These are phyloP conservation scores for Lasiurus cinereus DNA, from an alignment of 2,113 vertebrate genomes.

Conservation along the genomic window DNA sequence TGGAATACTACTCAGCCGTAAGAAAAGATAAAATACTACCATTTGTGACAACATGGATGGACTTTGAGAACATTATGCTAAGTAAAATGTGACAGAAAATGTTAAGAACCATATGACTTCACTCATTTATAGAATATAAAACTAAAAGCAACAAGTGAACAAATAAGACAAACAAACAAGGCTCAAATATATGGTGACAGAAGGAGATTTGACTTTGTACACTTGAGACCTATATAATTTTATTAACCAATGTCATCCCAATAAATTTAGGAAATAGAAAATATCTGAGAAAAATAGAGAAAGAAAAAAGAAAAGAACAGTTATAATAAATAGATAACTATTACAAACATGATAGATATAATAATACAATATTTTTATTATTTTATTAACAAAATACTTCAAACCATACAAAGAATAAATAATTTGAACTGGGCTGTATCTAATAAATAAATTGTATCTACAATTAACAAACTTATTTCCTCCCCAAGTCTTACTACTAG, in stretches of 20 bases:
- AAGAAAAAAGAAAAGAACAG: neutral
- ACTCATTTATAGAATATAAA: no score
- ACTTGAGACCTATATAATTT: neutral
- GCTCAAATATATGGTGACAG: no score
- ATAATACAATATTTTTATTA: neutral
- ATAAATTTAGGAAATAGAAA: neutral
- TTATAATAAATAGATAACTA: neutral
- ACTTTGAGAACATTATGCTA: no score
- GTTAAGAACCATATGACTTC: no score
- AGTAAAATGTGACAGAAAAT: no score
- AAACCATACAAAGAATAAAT: neutral
- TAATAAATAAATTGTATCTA: neutral
- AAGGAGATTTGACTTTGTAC: neutral
- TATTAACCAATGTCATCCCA: neutral
- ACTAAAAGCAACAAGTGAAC: no score
- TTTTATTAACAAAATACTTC: neutral
- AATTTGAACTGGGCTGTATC: neutral
- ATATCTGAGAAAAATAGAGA: neutral
- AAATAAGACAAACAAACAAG: no score
- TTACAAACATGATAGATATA: neutral
- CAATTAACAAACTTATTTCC: neutral
- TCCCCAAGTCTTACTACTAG: neutral
- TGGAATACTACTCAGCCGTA: no score
- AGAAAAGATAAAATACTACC: no score
- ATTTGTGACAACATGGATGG: no score